Base-by-base conservation (phyloP, 2,797 vertebrate species). In the Typhlichthys eigenmanni region DNA sequence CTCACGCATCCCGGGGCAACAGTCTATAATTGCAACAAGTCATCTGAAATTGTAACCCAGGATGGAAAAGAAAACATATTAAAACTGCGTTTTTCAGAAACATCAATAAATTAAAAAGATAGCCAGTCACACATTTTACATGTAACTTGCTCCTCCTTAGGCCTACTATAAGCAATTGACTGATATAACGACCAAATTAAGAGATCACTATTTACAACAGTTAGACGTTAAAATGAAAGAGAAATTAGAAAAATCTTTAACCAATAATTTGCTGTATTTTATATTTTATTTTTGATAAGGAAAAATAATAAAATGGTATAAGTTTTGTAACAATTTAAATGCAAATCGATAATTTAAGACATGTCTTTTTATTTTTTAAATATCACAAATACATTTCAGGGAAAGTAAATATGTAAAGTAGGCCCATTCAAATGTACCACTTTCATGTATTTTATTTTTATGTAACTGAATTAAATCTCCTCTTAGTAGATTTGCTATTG, bases 81-180 rank as follows among this genome's bases (percentile, higher is more conserved):
- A 91, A 92, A 92, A 95, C 93, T 95, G 95, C 93, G 86, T 90
- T 89, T 91, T 92, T 75, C 91, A 91, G 89, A 92, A 86, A 92
- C 75, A 80, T 7, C 38, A 89, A 95, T 94, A 91, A 92, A 45
- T 17, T 50, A 57, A 54, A 93, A 92, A 8, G 8, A 43, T 43
- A 43, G 38, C 38, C 38, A 9, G 38, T 8, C 38, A 43, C 9
- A 43, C 38, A 43, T 43, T 43, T 43, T 8, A 43, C 38, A 9
- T 43, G 7, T 43, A 43, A 43, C 24, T 29, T 4, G 24, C 4
- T 29, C 19, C 19, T 19, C 24, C 24, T 29, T 29, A 9, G 8
- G 38, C 38, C 38, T 43, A 43, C 38, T 29, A 24, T 24, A 24
- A 29, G 24, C 24, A 29, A 29, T 29, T 29, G 24, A 29, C 24